Conservation (phyloP, 1,140 invertebrate genomes). For the Latrodectus geometricus region DNA sequence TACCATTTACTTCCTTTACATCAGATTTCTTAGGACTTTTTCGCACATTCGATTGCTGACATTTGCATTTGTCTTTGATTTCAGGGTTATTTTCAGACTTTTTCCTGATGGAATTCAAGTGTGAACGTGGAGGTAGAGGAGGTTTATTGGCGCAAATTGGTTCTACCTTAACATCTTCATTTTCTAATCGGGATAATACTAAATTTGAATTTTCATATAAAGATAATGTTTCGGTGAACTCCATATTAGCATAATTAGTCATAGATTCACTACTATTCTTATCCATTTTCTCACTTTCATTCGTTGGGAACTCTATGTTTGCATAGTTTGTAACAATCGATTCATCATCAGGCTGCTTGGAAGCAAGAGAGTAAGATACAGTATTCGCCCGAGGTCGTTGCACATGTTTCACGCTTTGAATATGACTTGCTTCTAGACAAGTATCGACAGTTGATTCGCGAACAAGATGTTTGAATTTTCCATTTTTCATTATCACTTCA, state of each 20-base stretch:
- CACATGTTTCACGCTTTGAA: not conserved
- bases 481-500: conserved; percentile 42
- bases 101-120: not conserved
- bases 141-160: conserved; percentile 29
- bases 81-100: not conserved
- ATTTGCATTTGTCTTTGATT: conserved; percentile 15
- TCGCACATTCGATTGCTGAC: not conserved
- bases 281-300: not conserved
- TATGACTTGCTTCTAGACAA: not conserved
- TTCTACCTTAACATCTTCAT: conserved; percentile 8
- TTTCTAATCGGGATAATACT: conserved; percentile 37
- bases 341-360: not conserved
- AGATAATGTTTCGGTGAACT: conserved; percentile 38
- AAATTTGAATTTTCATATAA: conserved; percentile 56
- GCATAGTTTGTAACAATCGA: conserved; percentile 14
- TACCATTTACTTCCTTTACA: conserved; percentile 30
- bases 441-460: conserved; percentile 5
- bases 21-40: conserved; percentile 26
- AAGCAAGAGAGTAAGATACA: conserved; percentile 24
- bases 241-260: conserved; percentile 47
- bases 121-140: conserved; percentile 36
- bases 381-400: conserved; percentile 30
- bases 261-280: conserved; percentile 12
- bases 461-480: conserved; percentile 42
- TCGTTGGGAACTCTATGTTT: conserved; percentile 46